Percentiles rank a stretch among this genome's conserved stretches.
Conservation (phyloP, 2,888 invertebrate genomes). For the Allygus modestus region DNA sequence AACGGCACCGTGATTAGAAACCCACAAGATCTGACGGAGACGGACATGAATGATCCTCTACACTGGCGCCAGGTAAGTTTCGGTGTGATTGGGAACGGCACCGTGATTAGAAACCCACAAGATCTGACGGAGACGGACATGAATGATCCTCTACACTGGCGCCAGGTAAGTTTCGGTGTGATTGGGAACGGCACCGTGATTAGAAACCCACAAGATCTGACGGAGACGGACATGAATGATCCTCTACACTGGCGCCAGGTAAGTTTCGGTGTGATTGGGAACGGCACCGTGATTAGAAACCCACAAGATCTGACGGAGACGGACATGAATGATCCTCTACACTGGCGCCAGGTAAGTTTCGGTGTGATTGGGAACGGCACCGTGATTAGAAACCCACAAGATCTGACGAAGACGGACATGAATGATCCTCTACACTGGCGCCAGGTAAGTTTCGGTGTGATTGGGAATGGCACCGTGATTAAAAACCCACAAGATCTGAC, state of each 20-base stretch:
- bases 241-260: conserved; percentile 9
- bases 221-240: not conserved
- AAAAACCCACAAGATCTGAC: not conserved
- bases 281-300: not conserved
- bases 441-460: conserved; percentile 10
- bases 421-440: conserved; percentile 13
- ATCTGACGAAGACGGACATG: not conserved
- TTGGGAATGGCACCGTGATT: not conserved
- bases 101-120: not conserved
- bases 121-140: not conserved
- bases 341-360: conserved; percentile 7
- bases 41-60: not conserved
- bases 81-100: not conserved
- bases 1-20: not conserved
- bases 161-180: conserved; percentile 11
- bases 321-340: not conserved
- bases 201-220: not conserved
- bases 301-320: not conserved
- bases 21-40: not conserved
- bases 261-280: too few species aligned
- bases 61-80: conserved; percentile 8
- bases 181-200: not conserved
- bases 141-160: conserved; percentile 5
- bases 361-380: not conserved
- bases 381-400: not conserved